Evolutionary conservation across 2,797 vertebrate genomes (phyloP).

Genomic region (Galagoides demidoff): DNA sequence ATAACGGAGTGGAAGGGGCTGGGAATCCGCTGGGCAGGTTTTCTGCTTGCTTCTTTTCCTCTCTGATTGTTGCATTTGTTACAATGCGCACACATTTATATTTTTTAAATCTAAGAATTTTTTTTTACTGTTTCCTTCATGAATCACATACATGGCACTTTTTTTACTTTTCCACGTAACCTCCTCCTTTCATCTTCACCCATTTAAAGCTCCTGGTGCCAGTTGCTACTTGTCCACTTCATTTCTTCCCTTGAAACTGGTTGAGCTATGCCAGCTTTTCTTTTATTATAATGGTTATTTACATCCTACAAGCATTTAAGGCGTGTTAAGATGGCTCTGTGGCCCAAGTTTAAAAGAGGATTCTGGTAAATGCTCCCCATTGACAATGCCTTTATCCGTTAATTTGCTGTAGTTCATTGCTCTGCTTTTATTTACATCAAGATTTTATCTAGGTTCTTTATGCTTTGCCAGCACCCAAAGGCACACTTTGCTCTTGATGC

Average conservation of each 20-base stretch:
- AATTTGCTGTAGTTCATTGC: constrained; percentile 46
- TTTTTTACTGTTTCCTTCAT: neutral
- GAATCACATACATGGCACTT: neutral
- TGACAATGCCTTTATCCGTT: constrained; percentile 68
- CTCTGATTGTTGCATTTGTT: neutral
- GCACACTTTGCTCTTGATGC: constrained; percentile 61
- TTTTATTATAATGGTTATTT: constrained; percentile 36
- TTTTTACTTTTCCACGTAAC: neutral
- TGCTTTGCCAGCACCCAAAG: constrained; percentile 70
- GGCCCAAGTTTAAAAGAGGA: constrained; percentile 35
- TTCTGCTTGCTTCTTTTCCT: neutral
- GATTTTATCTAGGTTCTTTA: constrained; percentile 73
- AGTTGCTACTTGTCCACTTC: constrained; percentile 62
- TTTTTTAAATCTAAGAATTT: neutral
- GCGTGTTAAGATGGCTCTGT: constrained; percentile 34
- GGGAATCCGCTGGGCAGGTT: neutral
- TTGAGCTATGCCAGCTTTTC: constrained; percentile 7
- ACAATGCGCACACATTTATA: neutral
- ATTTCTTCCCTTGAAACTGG: constrained; percentile 37
- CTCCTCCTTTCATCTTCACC: neutral
- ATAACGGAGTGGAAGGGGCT: neutral
- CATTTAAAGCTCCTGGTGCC: neutral
- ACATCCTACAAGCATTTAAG: constrained; percentile 49
- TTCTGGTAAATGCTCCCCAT: constrained; percentile 67
- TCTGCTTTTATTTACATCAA: constrained; percentile 61